These are phyloP conservation scores for Pangasius djambal DNA, from an alignment of 2,797 vertebrate species.

Conservation along the genomic window DNA sequence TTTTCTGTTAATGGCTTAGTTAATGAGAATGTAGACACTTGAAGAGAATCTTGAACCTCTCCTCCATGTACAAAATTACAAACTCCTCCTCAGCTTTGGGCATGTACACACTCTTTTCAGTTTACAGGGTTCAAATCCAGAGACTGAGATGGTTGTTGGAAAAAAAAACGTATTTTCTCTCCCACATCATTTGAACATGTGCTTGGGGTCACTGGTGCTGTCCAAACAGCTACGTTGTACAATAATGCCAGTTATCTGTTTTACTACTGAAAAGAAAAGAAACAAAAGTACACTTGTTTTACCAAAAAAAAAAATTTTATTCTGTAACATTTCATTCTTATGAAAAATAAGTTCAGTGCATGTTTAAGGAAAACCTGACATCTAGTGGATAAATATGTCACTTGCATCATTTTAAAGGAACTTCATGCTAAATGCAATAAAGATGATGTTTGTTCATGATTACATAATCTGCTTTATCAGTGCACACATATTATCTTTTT, in stretches of 20 bases:
- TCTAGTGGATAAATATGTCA: conserved; percentile 1
- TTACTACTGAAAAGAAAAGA: neutral
- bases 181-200: neutral
- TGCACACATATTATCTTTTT: neutral
- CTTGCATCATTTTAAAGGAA: neutral
- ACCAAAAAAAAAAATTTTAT: neutral
- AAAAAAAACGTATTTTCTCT: neutral
- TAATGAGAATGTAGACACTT: neutral
- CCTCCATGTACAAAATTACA: neutral
- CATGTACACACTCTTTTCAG: neutral
- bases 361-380: conserved; percentile 38
- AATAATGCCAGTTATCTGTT: neutral
- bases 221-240: neutral
- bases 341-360: conserved; percentile 41
- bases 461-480: neutral
- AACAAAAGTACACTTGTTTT: neutral
- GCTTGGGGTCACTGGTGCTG: neutral
- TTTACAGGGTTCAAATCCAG: neutral
- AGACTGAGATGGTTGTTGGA: neutral
- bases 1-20: conserved; percentile 2
- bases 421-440: neutral
- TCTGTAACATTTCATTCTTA: neutral
- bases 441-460: neutral
- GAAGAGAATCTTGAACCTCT: neutral
- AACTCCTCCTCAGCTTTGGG: neutral